These are phyloP conservation scores for Rutilus rutilus DNA, from an alignment of 2,113 vertebrate species.

Conservation along the genomic window DNA sequence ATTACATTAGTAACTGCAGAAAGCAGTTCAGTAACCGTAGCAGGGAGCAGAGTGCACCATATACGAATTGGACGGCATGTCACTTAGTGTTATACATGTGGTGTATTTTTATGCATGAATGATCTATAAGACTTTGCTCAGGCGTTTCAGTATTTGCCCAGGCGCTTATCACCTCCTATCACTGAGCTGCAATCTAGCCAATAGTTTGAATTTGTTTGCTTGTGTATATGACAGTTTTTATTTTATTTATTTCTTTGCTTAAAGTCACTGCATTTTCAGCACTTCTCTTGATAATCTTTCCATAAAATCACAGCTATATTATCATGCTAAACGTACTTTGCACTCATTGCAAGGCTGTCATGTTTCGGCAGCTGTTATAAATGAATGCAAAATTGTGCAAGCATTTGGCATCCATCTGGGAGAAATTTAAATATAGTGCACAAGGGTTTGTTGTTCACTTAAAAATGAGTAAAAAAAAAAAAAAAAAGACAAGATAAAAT, in stretches of 20 bases:
- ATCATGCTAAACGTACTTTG: slow-evolving; percentile 62
- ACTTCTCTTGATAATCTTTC: slow-evolving; percentile 61
- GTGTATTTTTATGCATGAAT: neutral
- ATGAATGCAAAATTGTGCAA: slow-evolving; percentile 72
- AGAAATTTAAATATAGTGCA: slow-evolving; percentile 66
- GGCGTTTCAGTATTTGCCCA: neutral
- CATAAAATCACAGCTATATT: slow-evolving; percentile 45
- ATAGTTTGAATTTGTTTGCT: neutral
- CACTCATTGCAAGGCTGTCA: slow-evolving; percentile 61
- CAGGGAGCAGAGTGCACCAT: neutral
- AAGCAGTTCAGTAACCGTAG: neutral
- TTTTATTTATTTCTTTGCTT: neutral
- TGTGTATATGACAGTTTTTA: neutral
- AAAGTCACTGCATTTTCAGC: slow-evolving; percentile 29
- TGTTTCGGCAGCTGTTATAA: slow-evolving; percentile 65
- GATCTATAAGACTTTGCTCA: neutral
- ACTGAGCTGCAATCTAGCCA: slow-evolving; percentile 9
- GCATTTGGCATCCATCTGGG: slow-evolving; percentile 69
- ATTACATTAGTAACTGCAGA: neutral
- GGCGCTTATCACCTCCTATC: neutral
- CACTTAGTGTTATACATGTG: neutral
- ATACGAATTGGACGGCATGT: neutral
- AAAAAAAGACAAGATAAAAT: slow-evolving; percentile 12
- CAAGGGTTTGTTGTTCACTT: slow-evolving; percentile 66
- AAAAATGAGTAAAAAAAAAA: slow-evolving; percentile 3